These are phyloP conservation scores for Drosophila subsilvestris DNA, from an alignment of 2,888 invertebrate species.

Conservation along the genomic window DNA sequence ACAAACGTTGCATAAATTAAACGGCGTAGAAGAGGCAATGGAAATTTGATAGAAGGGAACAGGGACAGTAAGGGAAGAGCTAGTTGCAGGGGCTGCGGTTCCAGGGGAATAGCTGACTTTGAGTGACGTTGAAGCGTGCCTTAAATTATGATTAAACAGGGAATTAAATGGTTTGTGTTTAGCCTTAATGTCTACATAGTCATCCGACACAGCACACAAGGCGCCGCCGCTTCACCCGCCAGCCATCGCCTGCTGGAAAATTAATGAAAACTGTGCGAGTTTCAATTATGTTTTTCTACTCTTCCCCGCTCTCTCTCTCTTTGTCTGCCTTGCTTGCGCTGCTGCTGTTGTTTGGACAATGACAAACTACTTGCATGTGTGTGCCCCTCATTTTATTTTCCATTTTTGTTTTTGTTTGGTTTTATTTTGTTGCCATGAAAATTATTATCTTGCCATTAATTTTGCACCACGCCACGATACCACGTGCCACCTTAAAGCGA, in stretches of 20 bases:
- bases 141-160: constrained; percentile 70
- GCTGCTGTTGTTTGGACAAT: constrained; percentile 45
- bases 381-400: constrained; percentile 1
- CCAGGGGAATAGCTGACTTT: constrained; percentile 56
- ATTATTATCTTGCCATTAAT: constrained; percentile 53
- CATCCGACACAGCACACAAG: not conserved
- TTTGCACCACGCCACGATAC: constrained; percentile 9
- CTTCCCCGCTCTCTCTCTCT: not conserved
- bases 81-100: constrained; percentile 8
- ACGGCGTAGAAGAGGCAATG: constrained; percentile 30
- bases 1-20: constrained; percentile 61
- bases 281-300: constrained; percentile 39
- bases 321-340: constrained; percentile 8
- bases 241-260: constrained; percentile 21
- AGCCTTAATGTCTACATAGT: constrained; percentile 27
- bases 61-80: not conserved
- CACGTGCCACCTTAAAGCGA: constrained; percentile 15
- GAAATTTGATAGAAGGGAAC: constrained; percentile 1
- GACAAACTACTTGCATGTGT: constrained; percentile 55
- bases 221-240: too few relatives aligned
- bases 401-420: constrained; percentile 29
- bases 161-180: constrained; percentile 65
- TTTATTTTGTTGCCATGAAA: constrained; percentile 40
- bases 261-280: constrained; percentile 54
- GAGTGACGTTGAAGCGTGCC: constrained; percentile 67